Evolutionary conservation across 2,113 vertebrate genomes (phyloP), one percentile per base, ranked within the genome.

Genomic region (Mohoua ochrocephala): DNA sequence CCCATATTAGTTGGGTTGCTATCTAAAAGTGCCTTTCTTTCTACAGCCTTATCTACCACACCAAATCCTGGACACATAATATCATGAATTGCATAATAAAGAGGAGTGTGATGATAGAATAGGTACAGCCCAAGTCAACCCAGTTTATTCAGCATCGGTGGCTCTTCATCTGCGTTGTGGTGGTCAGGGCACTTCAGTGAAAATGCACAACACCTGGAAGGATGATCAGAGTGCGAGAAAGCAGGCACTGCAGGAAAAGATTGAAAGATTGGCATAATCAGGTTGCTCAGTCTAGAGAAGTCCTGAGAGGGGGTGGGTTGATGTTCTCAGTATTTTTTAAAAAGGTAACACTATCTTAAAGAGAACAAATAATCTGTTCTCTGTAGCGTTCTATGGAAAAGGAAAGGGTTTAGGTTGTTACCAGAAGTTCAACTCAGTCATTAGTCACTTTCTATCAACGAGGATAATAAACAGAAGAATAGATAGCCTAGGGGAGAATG

Each of bases 221-320:
- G 59, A 54, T 1, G 6, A 91, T 64, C 24, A 57, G 28, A 70
- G 33, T 16, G 19, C 0, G 0, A 86, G 71, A 70, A 86, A 94
- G 70, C 1, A 5, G 11, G 7, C 5, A 50, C 60, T 70, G 37
- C 30, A 56, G 63, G 15, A 45, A 60, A 77, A 80, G 4, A 39
- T 20, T 84, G 86, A 59, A 77, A 80, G 4, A 39, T 20, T 84
- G 86, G 54, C 59, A 50, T 84, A 93, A 92, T 88, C n/a, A 84
- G 79, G 69, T 84, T 93, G 33, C 28, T 75, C 53, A 56, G 47
- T 64, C 20, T 76, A 64, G 7, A 85, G 20, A 50, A 86, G 79
- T 45, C 50, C 63, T 86, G 37, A 57, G 45, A 54, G 14, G 23
- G 1, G 1, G 3, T 35, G 4, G 15, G n/a, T 79, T 87, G n/a